Evolutionary conservation across 2,888 invertebrate genomes (phyloP), one percentile per base, ranked within the genome.

Genomic region (Eulithis prunata): DNA sequence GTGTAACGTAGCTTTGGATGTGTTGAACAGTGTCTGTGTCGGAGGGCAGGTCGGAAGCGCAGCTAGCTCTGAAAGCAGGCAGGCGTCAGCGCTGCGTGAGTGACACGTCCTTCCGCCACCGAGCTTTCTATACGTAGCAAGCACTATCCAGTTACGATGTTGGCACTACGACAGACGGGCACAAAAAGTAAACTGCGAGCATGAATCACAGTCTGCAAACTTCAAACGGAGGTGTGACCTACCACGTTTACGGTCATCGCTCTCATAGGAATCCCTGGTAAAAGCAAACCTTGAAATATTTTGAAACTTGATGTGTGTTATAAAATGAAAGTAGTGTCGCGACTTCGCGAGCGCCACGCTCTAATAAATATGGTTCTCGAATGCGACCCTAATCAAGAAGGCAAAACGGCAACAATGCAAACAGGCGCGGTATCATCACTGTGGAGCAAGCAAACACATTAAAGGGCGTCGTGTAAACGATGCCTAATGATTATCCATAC

Each of bases 381-480:
- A 90, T 87, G 83, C 88, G 87, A 89, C 91, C 92, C 89, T 90
- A 90, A 90, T 90, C 92, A 88, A 82, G 86, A 89, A 89, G 89
- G 89, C 87, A 90, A 88, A 91, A 90, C 85, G 89, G 88, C 88
- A 89, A 90, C 90, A 90, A 90, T 86, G 86, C 88, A 91, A 89
- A 91, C 90, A 89, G 88, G 87, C 88, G 87, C 81, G 88, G 89
- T 88, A 89, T 88, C 87, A 90, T 91, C 41, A 88, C 89, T 88
- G 88, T 89, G 83, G 88, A 87, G 87, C 85, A 87, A 85, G 87
- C 90, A 90, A 91, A 91, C 90, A 91, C 88, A 91, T 91, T 91
- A 90, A 87, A 88, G 85, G 86, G 88, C 81, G 81, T 78, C 83
- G 84, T 82, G 86, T 83, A 90, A 89, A 88, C 87, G 86, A 81